Evolutionary conservation across 2,797 vertebrate genomes (phyloP).

Genomic region (Rousettus madagascariensis): DNA sequence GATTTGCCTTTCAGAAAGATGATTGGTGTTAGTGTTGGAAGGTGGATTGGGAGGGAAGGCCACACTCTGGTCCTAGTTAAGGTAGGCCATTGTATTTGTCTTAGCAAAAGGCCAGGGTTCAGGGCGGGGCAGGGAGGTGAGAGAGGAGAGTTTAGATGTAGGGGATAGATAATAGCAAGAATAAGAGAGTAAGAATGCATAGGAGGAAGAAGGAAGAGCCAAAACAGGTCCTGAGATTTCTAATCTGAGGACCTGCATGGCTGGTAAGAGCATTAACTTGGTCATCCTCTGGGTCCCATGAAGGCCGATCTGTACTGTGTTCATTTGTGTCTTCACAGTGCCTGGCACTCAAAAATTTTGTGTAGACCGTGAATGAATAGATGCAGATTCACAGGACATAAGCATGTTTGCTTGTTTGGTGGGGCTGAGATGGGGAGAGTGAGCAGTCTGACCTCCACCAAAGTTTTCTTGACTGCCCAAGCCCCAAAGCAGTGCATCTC

Average conservation of each 20-base stretch:
- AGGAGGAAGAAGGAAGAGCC: not conserved
- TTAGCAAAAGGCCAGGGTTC: not conserved
- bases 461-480: not conserved
- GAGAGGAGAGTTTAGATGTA: not conserved
- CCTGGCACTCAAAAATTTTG: not conserved
- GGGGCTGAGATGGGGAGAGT: not conserved
- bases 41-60: not conserved
- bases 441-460: not conserved
- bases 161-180: not conserved
- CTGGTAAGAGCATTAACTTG: not conserved
- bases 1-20: not conserved
- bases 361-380: not conserved
- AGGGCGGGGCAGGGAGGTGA: not conserved
- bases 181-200: not conserved
- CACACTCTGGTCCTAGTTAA: not conserved
- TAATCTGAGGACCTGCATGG: not conserved
- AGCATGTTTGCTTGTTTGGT: not conserved
- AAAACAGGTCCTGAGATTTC: not conserved
- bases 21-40: not conserved
- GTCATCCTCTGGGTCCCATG: not conserved
- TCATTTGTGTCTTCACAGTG: not conserved
- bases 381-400: not conserved
- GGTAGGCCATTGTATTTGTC: not conserved
- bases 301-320: not conserved
- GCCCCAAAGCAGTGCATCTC: not conserved